Percentiles rank a stretch among this genome's conserved stretches.
Conservation (phyloP, 2,797 vertebrate species). For the Phyllotis vaccarum region DNA sequence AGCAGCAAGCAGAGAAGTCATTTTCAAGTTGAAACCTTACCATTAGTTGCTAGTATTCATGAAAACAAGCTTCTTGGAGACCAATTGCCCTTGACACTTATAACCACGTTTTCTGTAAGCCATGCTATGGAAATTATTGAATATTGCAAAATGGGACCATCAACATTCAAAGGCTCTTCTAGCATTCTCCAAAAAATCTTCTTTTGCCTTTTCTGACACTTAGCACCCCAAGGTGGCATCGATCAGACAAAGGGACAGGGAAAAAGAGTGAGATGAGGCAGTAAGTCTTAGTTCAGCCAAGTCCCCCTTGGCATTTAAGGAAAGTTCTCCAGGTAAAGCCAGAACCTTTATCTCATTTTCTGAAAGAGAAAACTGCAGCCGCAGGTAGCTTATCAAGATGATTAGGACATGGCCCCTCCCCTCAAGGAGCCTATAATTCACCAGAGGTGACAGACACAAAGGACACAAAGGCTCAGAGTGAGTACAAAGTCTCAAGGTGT, state of each 20-base stretch:
- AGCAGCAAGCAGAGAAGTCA: not conserved
- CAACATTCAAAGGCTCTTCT: not conserved
- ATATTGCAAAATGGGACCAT: constrained; percentile 21
- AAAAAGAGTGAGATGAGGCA: not conserved
- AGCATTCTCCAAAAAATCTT: not conserved
- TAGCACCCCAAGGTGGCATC: not conserved
- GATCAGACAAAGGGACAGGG: not conserved
- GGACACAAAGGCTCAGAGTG: not conserved
- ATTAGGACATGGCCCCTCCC: constrained; percentile 46
- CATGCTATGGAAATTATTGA: not conserved
- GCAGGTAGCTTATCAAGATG: constrained; percentile 40
- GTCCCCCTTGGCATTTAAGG: not conserved
- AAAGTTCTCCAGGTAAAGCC: constrained; percentile 21
- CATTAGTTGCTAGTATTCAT: not conserved
- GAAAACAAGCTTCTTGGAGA: constrained; percentile 23
- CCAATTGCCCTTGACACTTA: not conserved
- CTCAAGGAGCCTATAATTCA: constrained; percentile 44
- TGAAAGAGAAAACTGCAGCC: constrained; percentile 40
- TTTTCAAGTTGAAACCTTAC: constrained; percentile 13
- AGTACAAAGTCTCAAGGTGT: constrained; percentile 55
- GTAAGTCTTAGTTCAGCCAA: not conserved
- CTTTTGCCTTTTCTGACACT: not conserved
- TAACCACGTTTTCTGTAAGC: not conserved
- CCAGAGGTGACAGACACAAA: constrained; percentile 67
- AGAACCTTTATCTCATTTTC: not conserved